Evolutionary conservation across 1,140 invertebrate species (phyloP), one percentile per base, ranked within the genome.

Genomic region (Eumeta japonica): DNA sequence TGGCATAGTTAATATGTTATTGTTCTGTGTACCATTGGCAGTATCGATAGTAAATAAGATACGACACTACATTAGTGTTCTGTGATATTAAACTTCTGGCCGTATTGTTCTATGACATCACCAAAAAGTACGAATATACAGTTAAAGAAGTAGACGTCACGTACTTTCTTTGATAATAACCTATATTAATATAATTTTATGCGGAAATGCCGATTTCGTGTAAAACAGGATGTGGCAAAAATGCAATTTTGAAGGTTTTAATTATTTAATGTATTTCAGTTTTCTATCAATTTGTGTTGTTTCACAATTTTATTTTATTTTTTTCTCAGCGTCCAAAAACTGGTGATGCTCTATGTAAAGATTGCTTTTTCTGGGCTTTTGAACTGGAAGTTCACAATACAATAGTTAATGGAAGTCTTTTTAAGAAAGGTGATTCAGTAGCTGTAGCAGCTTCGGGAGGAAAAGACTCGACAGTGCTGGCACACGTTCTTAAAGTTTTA

Each of bases 401-500:
- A 1, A 97, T 99, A 41, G 79, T 78, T 4, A 81, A 84, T 58
- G 86, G 83, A n/a, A 81, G 88, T 47, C 77, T 99, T 28, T 98
- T 99, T 60, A 83, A 85, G 41, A 76, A 71, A 39, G 93, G 92
- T 7, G 85, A 95, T 52, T 89, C 86, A 42, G 91, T 99, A 13
- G 96, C 95, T 3, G 86, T 99, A 31, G 97, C 91, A 20, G 97
- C 96, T 15, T 97, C 94, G 42, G 97, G 97, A 37, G 97, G 97
- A 32, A 99, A 99, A 81, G 97, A 99, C 72, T 99, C 96, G 0
- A 99, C 97, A 9, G 97, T 99, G 10, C 76, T 99, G 19, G 96
- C 90, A 2, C 86, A 93, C 67, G 82, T 96, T 2, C 67, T 99
- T 47, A 97, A 97, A 72, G 68, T 89, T 2, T 72, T 99, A 2